These are phyloP conservation scores for Smutsia gigantea DNA, from an alignment of 2,797 vertebrate genomes.

Conservation along the genomic window DNA sequence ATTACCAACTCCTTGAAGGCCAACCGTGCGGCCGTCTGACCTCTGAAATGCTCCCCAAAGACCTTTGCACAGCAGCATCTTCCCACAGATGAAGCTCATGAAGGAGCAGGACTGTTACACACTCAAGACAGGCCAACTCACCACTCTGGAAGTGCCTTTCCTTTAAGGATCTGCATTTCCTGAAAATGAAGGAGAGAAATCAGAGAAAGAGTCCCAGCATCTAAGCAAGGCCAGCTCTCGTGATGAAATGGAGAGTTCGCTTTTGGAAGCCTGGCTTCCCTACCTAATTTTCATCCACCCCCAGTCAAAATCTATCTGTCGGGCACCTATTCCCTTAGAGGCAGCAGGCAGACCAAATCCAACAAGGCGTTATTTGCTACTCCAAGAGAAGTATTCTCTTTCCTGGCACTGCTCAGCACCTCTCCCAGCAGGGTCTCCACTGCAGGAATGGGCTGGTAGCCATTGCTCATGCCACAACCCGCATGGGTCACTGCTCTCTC, in stretches of 20 bases:
- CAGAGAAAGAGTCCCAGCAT: background rate
- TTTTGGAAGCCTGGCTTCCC: background rate
- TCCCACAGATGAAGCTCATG: background rate
- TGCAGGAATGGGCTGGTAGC: background rate
- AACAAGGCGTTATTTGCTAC: background rate
- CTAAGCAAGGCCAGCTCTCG: background rate
- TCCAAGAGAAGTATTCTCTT: background rate
- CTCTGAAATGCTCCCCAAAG: background rate
- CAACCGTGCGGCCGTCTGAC: background rate
- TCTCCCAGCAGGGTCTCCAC: accelerated
- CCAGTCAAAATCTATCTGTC: background rate
- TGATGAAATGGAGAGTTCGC: background rate
- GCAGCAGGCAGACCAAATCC: background rate
- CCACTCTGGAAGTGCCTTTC: background rate
- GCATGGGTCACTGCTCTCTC: background rate
- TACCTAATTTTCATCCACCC: background rate
- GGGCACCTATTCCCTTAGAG: background rate
- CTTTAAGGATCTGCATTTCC: background rate
- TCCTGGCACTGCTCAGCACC: accelerated
- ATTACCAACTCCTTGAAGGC: background rate
- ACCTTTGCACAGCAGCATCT: background rate
- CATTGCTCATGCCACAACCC: background rate
- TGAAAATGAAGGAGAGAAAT: background rate
- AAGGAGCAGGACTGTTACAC: background rate
- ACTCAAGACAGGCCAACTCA: background rate